Evolutionary conservation across 2,797 vertebrate genomes (phyloP).

Genomic region (Anomalospiza imberbis): DNA sequence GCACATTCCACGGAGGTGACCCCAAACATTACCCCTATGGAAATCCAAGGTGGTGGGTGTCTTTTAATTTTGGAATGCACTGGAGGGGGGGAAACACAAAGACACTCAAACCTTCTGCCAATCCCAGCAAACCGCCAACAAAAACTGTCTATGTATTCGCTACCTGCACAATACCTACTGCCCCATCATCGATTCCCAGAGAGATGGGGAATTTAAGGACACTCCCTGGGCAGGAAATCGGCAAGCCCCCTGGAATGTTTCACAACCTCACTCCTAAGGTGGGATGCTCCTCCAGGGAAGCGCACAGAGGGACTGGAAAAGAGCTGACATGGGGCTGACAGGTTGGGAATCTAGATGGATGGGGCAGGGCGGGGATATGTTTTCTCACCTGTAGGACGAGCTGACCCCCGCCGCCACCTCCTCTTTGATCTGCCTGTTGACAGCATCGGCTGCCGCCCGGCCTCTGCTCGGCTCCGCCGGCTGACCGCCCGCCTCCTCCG

Average conservation of each 20-base stretch:
- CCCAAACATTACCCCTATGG: background rate
- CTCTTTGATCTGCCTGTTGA: constrained; percentile 92
- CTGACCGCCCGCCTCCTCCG: constrained; percentile 30
- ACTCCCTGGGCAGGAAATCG: background rate
- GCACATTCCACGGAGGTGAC: background rate
- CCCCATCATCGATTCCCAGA: background rate
- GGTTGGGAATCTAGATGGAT: background rate
- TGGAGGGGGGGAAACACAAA: background rate
- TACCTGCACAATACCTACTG: background rate
- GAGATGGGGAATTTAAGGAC: background rate
- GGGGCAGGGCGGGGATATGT: background rate
- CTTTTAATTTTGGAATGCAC: background rate
- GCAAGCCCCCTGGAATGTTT: background rate
- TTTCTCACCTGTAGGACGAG: constrained; percentile 92
- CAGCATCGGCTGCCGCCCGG: constrained; percentile 84
- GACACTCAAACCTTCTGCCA: background rate
- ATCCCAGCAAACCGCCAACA: background rate
- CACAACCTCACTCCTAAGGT: background rate
- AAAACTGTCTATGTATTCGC: background rate
- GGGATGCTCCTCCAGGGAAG: background rate
- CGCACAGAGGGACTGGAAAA: no score
- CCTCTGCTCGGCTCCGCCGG: constrained; percentile 74
- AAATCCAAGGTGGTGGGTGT: background rate
- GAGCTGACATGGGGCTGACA: background rate
- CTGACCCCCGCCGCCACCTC: constrained; percentile 76